These are phyloP conservation scores for Opisthograptis luteolata DNA, from an alignment of 2,888 invertebrate genomes.

Conservation along the genomic window DNA sequence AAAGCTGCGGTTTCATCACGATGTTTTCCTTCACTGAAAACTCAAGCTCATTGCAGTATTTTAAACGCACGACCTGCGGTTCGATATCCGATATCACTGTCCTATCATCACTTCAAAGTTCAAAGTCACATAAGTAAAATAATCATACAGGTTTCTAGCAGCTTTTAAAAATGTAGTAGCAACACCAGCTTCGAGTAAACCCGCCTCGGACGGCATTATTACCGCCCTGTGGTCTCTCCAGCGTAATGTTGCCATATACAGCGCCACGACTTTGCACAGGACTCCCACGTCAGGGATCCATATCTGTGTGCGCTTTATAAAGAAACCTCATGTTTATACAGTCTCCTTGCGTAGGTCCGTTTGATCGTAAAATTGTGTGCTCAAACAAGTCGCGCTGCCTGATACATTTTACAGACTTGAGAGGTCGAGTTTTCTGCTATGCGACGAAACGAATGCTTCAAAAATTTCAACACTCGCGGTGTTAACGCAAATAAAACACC, in stretches of 20 bases:
- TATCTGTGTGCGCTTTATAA: slow-evolving; percentile 26
- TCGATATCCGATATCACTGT: too few relatives aligned
- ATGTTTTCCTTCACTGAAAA: too few relatives aligned
- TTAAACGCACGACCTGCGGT: too few relatives aligned
- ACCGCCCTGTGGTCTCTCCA: slow-evolving; percentile 23
- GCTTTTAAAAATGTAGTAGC: not conserved
- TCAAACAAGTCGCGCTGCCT: slow-evolving; percentile 19
- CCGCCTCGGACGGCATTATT: slow-evolving; percentile 22
- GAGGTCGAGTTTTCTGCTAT: slow-evolving; percentile 1
- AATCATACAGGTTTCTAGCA: too few relatives aligned
- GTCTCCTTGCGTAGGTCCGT: slow-evolving; percentile 21
- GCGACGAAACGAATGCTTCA: not conserved
- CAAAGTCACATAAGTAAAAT: too few relatives aligned
- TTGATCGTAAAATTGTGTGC: slow-evolving; percentile 30
- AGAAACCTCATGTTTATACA: slow-evolving; percentile 26
- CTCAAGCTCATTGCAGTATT: too few relatives aligned
- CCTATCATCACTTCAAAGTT: too few relatives aligned
- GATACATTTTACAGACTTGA: slow-evolving; percentile 15
- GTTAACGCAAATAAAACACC: too few relatives aligned
- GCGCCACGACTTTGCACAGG: slow-evolving; percentile 34
- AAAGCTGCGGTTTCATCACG: too few relatives aligned
- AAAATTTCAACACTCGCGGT: not conserved
- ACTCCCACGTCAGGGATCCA: slow-evolving; percentile 27
- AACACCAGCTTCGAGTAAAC: not conserved
- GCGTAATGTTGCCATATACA: slow-evolving; percentile 24